phyloP scores from a whole-genome alignment of 53 echinoderm and acorn worm species.

The Pentamera pediparva region DNA sequence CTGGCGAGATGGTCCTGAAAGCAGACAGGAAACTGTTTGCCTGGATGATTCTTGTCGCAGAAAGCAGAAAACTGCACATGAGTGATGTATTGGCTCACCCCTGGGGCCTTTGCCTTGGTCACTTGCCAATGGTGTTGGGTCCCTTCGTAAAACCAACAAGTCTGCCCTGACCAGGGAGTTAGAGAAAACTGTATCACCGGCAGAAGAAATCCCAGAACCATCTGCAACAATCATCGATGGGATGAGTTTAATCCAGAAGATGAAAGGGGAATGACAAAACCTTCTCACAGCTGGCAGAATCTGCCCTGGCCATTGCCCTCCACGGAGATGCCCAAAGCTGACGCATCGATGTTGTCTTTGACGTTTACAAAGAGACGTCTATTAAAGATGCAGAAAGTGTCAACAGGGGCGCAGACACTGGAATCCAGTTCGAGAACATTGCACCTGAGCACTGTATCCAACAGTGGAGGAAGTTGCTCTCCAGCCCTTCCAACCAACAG shows the following conservation, averaged over 20 bases:
- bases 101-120: slow-evolving; percentile 29
- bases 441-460: slow-evolving; percentile 17
- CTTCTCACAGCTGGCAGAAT: not conserved
- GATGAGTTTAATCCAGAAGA: not conserved
- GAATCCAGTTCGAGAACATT: not conserved
- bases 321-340: not conserved
- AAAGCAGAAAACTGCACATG: not conserved
- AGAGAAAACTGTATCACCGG: not conserved
- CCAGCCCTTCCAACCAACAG: not conserved
- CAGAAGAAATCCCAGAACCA: not conserved
- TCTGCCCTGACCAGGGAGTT: not conserved
- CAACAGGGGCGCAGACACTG: slow-evolving; percentile 2
- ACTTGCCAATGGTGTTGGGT: not conserved
- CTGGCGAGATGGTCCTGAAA: slow-evolving; percentile 25
- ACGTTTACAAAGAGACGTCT: slow-evolving; percentile 5
- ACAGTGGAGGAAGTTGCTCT: slow-evolving; percentile 23
- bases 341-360: slow-evolving; percentile 4
- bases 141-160: not conserved
- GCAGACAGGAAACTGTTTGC: slow-evolving; percentile 43
- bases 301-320: too few species aligned
- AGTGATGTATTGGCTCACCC: not conserved
- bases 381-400: slow-evolving; percentile 15
- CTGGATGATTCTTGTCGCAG: slow-evolving; percentile 28
- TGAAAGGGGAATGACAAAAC: not conserved
- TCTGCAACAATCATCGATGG: not conserved